phyloP scores from a whole-genome alignment of 2,797 vertebrate genomes.

The Esox masquinongy region DNA sequence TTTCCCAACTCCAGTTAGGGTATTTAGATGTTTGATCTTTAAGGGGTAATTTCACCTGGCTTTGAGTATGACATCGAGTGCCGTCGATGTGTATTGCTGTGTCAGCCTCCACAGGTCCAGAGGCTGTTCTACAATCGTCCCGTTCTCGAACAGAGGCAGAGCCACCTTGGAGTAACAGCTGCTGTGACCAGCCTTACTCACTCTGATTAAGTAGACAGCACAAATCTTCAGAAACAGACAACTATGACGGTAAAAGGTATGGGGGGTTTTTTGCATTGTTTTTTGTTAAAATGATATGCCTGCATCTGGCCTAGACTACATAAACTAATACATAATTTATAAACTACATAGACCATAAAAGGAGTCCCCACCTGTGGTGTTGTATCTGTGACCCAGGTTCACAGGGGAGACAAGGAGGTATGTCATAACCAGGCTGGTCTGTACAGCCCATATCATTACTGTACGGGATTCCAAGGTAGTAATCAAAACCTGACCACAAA shows the following conservation, averaged over 20 bases:
- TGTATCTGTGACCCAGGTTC: slow-evolving; percentile 9
- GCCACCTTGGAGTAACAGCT: slow-evolving; percentile 79
- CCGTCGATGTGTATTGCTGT: slow-evolving; percentile 75
- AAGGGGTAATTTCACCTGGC: slow-evolving; percentile 76
- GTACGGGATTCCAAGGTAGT: slow-evolving; percentile 92
- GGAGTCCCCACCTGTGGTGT: slow-evolving; percentile 66
- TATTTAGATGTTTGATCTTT: not conserved
- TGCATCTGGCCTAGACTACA: not conserved
- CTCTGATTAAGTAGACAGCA: slow-evolving; percentile 38
- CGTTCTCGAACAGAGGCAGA: slow-evolving; percentile 90
- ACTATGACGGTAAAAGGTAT: no score
- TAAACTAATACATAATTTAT: not conserved
- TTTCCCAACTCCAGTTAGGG: not conserved
- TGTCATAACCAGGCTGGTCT: slow-evolving; percentile 83
- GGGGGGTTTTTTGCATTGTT: no score
- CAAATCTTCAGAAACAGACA: not conserved
- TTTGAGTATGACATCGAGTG: slow-evolving; percentile 72
- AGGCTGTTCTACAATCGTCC: slow-evolving; percentile 85
- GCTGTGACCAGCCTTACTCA: slow-evolving; percentile 35
- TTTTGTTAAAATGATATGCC: not conserved
- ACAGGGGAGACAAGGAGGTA: slow-evolving; percentile 83
- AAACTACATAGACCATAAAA: not conserved
- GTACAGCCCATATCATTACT: slow-evolving; percentile 99
- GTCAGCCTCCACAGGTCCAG: slow-evolving; percentile 82
- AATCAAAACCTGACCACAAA: slow-evolving; percentile 85